A percentile compares a stretch with the other conserved stretches of the same genome.
Conservation (phyloP, 2,888 invertebrate species). For the Caenorhabditis panamensis region DNA sequence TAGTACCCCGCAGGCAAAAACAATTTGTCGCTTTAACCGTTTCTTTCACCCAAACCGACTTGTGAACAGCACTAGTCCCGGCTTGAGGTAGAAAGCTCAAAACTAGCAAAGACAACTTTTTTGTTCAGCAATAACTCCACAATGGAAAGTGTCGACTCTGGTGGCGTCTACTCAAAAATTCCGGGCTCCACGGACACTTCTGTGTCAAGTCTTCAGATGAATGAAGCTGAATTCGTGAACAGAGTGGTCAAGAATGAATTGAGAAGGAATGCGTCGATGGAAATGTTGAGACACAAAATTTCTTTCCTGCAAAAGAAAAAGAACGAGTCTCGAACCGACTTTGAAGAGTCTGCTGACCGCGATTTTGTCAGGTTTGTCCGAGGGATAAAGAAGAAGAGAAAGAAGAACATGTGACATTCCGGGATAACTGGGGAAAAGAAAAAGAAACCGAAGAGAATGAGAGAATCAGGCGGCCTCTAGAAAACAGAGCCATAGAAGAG, state of each 20-base stretch:
- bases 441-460: not conserved
- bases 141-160: constrained; percentile 61
- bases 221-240: constrained; percentile 55
- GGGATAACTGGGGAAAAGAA: not conserved
- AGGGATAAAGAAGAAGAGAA: not conserved
- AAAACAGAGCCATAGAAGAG: not conserved
- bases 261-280: constrained; percentile 58
- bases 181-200: constrained; percentile 56
- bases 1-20: constrained; percentile 51
- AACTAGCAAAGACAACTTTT: not conserved
- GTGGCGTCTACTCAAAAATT: constrained; percentile 61
- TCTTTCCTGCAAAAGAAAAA: constrained; percentile 62
- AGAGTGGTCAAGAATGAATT: constrained; percentile 58
- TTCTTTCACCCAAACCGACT: constrained; percentile 52
- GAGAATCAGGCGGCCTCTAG: constrained; percentile 1
- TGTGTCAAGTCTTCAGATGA: constrained; percentile 57
- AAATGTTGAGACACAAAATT: constrained; percentile 57
- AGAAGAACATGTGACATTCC: not conserved
- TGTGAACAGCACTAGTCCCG: constrained; percentile 48
- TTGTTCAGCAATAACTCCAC: constrained; percentile 61
- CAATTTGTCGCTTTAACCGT: constrained; percentile 59
- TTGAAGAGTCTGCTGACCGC: constrained; percentile 42
- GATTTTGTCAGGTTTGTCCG: constrained; percentile 57
- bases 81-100: constrained; percentile 28
- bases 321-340: constrained; percentile 58